These are phyloP conservation scores for Python bivittatus DNA, from an alignment of 2,113 vertebrate species.

Conservation along the genomic window DNA sequence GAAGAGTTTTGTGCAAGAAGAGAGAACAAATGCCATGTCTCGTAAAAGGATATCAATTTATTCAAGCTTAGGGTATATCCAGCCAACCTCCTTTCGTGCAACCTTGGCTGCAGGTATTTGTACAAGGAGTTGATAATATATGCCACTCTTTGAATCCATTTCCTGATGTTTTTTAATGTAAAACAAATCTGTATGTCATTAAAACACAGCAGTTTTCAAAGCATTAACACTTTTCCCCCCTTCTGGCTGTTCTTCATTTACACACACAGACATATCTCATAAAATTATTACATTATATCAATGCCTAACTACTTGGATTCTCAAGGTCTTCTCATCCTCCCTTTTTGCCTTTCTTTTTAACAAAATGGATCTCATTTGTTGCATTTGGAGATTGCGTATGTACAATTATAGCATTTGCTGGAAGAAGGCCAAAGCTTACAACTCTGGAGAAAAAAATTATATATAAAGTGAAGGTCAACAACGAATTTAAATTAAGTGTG, in stretches of 20 bases:
- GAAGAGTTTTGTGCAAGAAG: constrained; percentile 7
- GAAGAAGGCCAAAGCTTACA: background rate
- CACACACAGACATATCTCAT: background rate
- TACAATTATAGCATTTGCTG: background rate
- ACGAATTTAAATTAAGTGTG: background rate
- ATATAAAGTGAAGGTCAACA: background rate
- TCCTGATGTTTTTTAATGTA: background rate
- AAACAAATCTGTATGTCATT: background rate
- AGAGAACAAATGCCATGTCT: background rate
- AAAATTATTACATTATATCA: background rate
- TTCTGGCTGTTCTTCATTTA: background rate
- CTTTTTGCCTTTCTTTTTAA: background rate
- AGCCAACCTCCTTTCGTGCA: background rate
- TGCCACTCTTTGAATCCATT: background rate
- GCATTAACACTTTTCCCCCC: background rate
- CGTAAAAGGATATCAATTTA: background rate
- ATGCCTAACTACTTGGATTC: background rate
- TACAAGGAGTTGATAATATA: background rate
- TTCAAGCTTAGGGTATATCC: background rate
- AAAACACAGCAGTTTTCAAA: background rate
- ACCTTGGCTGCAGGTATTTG: background rate
- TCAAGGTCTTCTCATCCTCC: background rate
- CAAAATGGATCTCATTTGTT: background rate
- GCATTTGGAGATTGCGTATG: background rate
- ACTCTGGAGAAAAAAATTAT: background rate